Base-by-base conservation (phyloP, 2,113 vertebrate genomes). In the Phycodurus eques region DNA sequence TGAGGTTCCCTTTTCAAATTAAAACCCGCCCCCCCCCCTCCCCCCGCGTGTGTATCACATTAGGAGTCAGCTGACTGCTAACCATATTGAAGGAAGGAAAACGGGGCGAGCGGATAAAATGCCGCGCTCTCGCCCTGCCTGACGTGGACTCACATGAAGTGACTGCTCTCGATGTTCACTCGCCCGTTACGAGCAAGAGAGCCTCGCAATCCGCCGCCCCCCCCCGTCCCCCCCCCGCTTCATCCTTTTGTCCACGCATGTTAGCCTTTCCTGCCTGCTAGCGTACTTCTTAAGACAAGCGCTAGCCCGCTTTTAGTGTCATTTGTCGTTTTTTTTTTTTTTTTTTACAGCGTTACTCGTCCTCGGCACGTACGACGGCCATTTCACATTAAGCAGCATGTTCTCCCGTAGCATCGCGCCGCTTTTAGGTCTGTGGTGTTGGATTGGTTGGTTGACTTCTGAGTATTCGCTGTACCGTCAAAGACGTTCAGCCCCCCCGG, bases 101-200 rank as follows among this genome's bases (percentile, higher is more conserved):
- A 60, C 14, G 31, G 59, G 31, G n/a, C 4, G 22, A 66, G 64
- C 31, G 64, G 43, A 66, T 43, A n/a, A 64, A 44, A 71, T 75
- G 78, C 81, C 44, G 46, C 31, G 46, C 82, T 80, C 75, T 68
- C 51, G 74, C 76, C 73, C 68, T 84, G 81, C 73, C 68, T 83
- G 81, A 84, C 86, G 73, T 22, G 75, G 83, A 79, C 83, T 87
- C 82, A 74, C 81, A 35, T 61, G 31, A 35, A 61, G 83, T 83
- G 83, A 87, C 80, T 86, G 82, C 79, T 86, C 86, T 74, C 65
- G 7, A 85, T 80, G 87, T 86, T 88, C 88, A 80, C 76, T 87
- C 88, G 85, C 70, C 83, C 88, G 76, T 88, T 70, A 75, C 73
- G 80, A 57, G 68, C 53, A 71, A 63, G 56, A 71, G 64, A 82